Percentiles rank a stretch among this genome's conserved stretches.
These are phyloP conservation scores for Zaprionus camerounensis DNA, from an alignment of 1,140 invertebrate genomes.

Conservation along the genomic window DNA sequence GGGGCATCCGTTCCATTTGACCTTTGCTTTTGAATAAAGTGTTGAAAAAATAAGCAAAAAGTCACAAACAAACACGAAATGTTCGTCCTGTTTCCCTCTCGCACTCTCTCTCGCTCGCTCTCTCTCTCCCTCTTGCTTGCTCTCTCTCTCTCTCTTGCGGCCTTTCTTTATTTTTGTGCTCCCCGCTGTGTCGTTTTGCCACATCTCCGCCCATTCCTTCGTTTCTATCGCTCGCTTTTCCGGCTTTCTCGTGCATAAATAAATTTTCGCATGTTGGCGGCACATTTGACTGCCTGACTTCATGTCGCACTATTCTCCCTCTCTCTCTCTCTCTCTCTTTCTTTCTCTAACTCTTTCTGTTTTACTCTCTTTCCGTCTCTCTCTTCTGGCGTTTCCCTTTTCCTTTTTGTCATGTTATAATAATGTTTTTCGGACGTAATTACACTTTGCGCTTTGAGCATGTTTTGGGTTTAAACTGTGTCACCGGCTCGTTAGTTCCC, in stretches of 20 bases:
- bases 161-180: constrained; percentile 23
- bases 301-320: constrained; percentile 18
- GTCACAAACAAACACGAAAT: constrained; percentile 35
- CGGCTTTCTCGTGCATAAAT: constrained; percentile 48
- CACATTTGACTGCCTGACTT: constrained; percentile 56
- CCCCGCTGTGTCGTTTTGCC: constrained; percentile 37
- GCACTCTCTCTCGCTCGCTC: constrained; percentile 3
- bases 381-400: background rate
- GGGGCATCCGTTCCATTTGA: constrained; percentile 38
- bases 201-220: constrained; percentile 31
- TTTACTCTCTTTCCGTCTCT: background rate
- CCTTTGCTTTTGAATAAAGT: constrained; percentile 56
- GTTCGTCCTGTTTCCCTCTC: constrained; percentile 11
- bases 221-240: constrained; percentile 6
- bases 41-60: constrained; percentile 35
- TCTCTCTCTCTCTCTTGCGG: background rate
- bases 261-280: constrained; percentile 63
- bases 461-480: constrained; percentile 57
- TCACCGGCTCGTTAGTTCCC: constrained; percentile 34
- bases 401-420: constrained; percentile 41
- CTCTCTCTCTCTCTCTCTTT: background rate
- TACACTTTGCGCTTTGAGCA: constrained; percentile 51
- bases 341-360: background rate
- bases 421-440: constrained; percentile 66
- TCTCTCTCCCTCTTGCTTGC: constrained; percentile 15